Conservation (phyloP, 1,140 invertebrate genomes). For the Tetraneura akinire region DNA sequence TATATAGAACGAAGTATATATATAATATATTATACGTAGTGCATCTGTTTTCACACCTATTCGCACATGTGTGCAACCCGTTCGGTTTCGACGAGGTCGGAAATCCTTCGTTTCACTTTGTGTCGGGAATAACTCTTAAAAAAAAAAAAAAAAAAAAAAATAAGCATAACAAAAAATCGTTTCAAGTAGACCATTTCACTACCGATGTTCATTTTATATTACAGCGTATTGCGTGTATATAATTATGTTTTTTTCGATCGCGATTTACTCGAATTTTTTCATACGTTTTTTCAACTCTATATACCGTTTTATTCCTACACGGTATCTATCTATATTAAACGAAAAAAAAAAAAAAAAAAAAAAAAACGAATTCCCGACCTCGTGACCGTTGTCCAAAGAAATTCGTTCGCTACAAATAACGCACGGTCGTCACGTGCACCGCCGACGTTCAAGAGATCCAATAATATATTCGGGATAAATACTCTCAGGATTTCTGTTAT, state of each 20-base stretch:
- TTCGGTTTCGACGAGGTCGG: neutral
- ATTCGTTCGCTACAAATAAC: neutral
- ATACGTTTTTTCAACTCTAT: neutral
- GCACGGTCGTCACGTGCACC: neutral
- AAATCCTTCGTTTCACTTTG: neutral
- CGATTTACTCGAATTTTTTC: neutral
- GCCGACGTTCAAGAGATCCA: neutral
- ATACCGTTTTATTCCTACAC: slow-evolving; percentile 2
- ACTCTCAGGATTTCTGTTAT: slow-evolving; percentile 21
- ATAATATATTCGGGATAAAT: slow-evolving; percentile 22
- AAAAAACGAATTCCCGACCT: slow-evolving; percentile 14
- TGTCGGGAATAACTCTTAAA: neutral
- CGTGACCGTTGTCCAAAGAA: slow-evolving; percentile 3
- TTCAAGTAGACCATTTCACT: neutral
- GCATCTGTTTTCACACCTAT: slow-evolving; percentile 50
- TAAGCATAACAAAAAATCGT: too few species aligned
- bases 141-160: too few species aligned
- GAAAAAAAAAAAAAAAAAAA: too few species aligned
- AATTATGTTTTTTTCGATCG: neutral
- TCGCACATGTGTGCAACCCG: slow-evolving; percentile 37
- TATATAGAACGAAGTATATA: too few species aligned
- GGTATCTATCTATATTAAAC: slow-evolving; percentile 5
- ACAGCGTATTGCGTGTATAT: neutral
- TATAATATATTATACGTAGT: too few species aligned
- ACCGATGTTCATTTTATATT: neutral